Evolutionary conservation across 2,888 invertebrate genomes (phyloP).

Genomic region (Corythucha ciliata): DNA sequence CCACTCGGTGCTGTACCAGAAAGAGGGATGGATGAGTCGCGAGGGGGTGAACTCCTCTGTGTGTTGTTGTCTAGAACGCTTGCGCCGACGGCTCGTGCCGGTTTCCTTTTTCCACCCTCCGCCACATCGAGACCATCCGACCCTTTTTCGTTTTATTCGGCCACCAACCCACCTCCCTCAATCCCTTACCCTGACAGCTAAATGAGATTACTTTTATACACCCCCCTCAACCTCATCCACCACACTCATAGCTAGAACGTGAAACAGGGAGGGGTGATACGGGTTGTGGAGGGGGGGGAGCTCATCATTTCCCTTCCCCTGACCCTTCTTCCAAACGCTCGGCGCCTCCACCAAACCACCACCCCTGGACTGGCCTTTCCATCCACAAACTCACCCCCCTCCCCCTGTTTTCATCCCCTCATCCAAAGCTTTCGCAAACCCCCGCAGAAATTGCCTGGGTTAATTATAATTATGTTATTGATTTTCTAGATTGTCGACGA

Average conservation of each 20-base stretch:
- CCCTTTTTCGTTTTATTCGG: background rate
- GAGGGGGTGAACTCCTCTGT: too few species aligned
- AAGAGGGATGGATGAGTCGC: too few species aligned
- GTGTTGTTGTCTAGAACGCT: constrained; percentile 26
- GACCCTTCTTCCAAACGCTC: constrained; percentile 16
- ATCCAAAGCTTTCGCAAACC: background rate
- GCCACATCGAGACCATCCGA: background rate
- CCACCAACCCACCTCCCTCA: constrained; percentile 11
- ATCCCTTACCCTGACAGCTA: constrained; percentile 23
- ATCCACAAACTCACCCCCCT: background rate
- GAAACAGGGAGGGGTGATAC: background rate
- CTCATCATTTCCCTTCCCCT: too few species aligned
- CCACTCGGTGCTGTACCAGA: too few species aligned
- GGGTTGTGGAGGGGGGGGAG: background rate
- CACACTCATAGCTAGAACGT: too few species aligned
- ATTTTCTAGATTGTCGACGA: constrained; percentile 30
- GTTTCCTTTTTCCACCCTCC: constrained; percentile 15
- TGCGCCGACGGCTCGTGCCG: constrained; percentile 29
- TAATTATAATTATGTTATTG: constrained; percentile 34
- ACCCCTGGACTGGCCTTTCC: background rate
- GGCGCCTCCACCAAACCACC: constrained; percentile 17
- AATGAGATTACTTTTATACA: constrained; percentile 33
- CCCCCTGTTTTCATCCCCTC: background rate
- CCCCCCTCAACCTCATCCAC: constrained; percentile 16
- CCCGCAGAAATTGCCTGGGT: constrained; percentile 32